Evolutionary conservation across 2,113 vertebrate genomes (phyloP).

Genomic region (Lontra canadensis): DNA sequence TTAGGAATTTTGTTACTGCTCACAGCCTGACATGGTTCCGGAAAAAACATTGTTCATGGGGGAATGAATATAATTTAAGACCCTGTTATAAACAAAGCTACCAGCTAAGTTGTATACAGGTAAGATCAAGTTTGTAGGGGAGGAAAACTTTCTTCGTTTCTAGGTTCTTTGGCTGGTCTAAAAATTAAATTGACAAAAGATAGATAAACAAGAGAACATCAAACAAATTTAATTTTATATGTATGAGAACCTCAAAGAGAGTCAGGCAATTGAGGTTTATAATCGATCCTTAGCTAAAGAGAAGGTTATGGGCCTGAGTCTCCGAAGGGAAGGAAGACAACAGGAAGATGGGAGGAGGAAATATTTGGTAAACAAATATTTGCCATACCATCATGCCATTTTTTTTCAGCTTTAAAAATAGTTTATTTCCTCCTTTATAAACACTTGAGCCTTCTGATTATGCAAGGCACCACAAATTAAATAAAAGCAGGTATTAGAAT

Average conservation of each 20-base stretch:
- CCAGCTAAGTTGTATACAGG: neutral
- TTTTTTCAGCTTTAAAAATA: conserved; percentile 74
- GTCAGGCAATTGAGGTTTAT: neutral
- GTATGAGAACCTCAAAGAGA: neutral
- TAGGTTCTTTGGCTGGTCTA: neutral
- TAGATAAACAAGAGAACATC: neutral
- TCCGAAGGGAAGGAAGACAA: neutral
- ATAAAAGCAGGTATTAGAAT: conserved; percentile 80
- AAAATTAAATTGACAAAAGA: neutral
- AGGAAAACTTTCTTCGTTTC: neutral
- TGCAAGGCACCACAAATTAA: conserved; percentile 78
- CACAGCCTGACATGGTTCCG: neutral
- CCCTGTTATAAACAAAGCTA: neutral
- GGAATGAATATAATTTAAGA: neutral
- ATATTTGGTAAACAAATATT: neutral
- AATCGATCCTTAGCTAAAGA: neutral
- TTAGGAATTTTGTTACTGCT: neutral
- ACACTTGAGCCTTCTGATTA: conserved; percentile 78
- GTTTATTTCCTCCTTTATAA: conserved; percentile 83
- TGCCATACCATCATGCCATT: neutral
- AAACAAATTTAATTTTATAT: neutral
- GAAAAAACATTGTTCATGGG: neutral
- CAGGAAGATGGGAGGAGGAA: neutral
- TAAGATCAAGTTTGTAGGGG: neutral
- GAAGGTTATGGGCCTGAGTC: neutral